Base-by-base conservation (phyloP, 2,888 invertebrate species). In the Metallyticus violacea region DNA sequence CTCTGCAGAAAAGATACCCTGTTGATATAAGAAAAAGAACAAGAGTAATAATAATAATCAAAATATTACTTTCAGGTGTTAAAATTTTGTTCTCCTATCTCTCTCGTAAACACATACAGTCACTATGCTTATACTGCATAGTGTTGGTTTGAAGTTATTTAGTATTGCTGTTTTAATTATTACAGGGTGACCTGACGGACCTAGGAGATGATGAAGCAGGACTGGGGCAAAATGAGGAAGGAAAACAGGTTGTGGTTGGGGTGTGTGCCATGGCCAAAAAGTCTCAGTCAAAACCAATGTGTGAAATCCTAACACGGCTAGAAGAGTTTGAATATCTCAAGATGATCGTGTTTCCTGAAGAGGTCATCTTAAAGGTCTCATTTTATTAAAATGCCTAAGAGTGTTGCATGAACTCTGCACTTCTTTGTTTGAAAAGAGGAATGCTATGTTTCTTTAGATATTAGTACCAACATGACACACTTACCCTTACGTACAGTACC, bases 251-350 rank as follows among this genome's bases (percentile, higher is more conserved):
- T 90, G 94, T 98, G 91, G 98, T 99, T 90, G 99, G 99, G 88
- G 97, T 99, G 88, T 99, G 99, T 93, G 99, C 99, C 89, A 99
- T 99, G 99, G 97, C 97, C 91, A 99, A 99, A 93, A 99, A 99
- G 93, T 98, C 99, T 77, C 97, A 98, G 91, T 99, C 99, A 89
- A 99, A 99, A 92, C 99, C 99, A 22, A 99, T 99, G 99, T 97
- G 97, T 91, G 99, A 99, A 93, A 99, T 99, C 90, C 94, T 99
- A 87, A 97, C 97, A 1, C 94, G 99, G 77, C 95, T 99, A 87
- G 97, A 98, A 90, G 99, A 99, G 92, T 99, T 99, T 91, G 98
- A 99, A 92, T 98, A 97, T 92, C 97, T 99, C 90, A 97, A 97
- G 93, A 97, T 98, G 92, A 94, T 97, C 86, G 97, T 99, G 89